Evolutionary conservation across 2,888 invertebrate genomes (phyloP), one percentile per base, ranked within the genome.

Genomic region (Sinodicranocentrus sp.): DNA sequence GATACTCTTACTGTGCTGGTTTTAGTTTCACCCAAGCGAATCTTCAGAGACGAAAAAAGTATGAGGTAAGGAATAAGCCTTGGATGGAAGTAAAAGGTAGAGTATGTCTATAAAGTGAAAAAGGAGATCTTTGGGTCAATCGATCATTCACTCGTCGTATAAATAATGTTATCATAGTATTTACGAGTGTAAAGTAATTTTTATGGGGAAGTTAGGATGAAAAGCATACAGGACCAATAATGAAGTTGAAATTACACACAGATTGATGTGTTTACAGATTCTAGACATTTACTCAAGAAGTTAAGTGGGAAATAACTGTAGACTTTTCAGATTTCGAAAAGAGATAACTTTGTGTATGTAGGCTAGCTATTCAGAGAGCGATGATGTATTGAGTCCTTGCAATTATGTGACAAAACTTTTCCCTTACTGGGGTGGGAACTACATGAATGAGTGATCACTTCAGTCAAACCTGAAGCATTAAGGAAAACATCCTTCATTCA

Each of bases 51-150:
- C 15, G 48, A 48, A 48, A 39, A 48, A 48, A 48, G 48, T n/a
- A 10, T 15, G 48, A 48, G 33, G 10, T 6, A 33, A 10, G 48
- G 5, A 48, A 48, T 48, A 33, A 33, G 33, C 33, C 15, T n/a
- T n/a, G n/a, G n/a, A n/a, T n/a, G n/a, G n/a, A n/a, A n/a, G n/a
- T n/a, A n/a, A n/a, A n/a, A n/a, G n/a, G n/a, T n/a, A n/a, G n/a
- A n/a, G n/a, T n/a, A n/a, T n/a, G n/a, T n/a, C n/a, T n/a, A n/a
- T n/a, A n/a, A 48, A 19, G 28, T 13, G n/a, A 57, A 48, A 79
- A 79, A 71, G 71, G 71, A 72, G 79, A 79, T 79, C 79, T 79
- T 63, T 79, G 71, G 79, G 79, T 79, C 79, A 79, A 79, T 79
- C 79, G 79, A 79, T 79, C 79, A 79, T 61, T 78, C 63, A n/a